Base-by-base conservation (phyloP, 1,140 invertebrate genomes). In the Ericerus pela region DNA sequence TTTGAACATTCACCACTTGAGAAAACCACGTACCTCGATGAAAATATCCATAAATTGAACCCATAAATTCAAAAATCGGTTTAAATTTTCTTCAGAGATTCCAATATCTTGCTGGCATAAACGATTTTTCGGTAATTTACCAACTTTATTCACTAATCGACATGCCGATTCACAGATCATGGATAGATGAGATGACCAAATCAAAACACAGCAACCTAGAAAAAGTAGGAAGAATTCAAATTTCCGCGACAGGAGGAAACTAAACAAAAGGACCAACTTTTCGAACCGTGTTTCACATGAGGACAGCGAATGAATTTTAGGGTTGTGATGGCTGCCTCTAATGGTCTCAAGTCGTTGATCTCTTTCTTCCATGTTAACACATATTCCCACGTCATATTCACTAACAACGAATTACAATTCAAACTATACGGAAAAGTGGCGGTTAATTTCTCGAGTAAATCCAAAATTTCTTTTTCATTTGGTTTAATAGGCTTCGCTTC, bases 331-430 rank as follows among this genome's bases (percentile, higher is more conserved):
- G 80, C 77, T 11, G 79, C 76, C 58, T 78, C 69, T 2, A 89
- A 70, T 61, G 76, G 70, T 16, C 76, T 69, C n/a, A 84, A 71
- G 54, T 77, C 74, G 47, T 80, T 75, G 56, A 83, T 76, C 61
- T 83, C 78, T 69, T 84, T 87, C 66, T 84, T 83, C 90, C 90
- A 95, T 53, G 76, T 75, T 58, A 85, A 76, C 56, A 85, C 78
- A 70, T 87, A 89, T 67, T 94, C 88, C 91, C 90, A 95, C 61
- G 79, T 81, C 73, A 92, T 81, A 68, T 93, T 90, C 11, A 82
- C 78, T 30, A 93, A 69, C 27, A 95, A 68, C 29, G 84, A 78
- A 62, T 83, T 81, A 28, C 81, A 77, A 24, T 82, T 79, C 30
- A 93, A 74, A 69, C 88, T 93, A 56, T 88, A 80, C 1, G 89